Base-by-base conservation (phyloP, 2,888 invertebrate genomes). In the Agriopis leucophaearia region DNA sequence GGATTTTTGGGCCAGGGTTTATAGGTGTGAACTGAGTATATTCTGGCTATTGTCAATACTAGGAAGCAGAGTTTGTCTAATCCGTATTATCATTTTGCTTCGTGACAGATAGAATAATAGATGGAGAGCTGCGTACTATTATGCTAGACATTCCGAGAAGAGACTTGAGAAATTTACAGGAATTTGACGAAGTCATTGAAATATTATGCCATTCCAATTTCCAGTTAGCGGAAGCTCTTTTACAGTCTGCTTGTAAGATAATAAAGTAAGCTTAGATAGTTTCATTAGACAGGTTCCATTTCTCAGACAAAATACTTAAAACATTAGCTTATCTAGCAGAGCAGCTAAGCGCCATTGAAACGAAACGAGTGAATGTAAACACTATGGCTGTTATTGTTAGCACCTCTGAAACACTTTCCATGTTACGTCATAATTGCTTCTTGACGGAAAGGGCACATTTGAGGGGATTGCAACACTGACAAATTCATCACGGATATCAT, bases 1-100 rank as follows among this genome's bases (percentile, higher is more conserved):
- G 9, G 16, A 36, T 36, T 51, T 56, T 10, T 27, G 55, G 44
- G 18, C 48, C 58, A 10, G 45, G 16, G 36, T 40, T 59, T 10
- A 42, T 57, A 52, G 52, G 62, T 67, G 66, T 62, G 56, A 67
- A 67, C 62, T 85, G 84, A 81, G 80, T 83, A 85, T 83, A 80
- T 81, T 78, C 77, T 61, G 75, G 76, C 78, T 81, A 81, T 81
- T 82, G 83, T 80, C 82, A 77, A 79, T 86, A 82, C 82, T 74
- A 79, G 78, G 82, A 84, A 85, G 73, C 70, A 73, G 62, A 71
- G 73, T 75, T 79, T 78, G 75, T 73, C 79, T 80, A 79, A 83
- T 83, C 78, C 77, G 75, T 72, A 65, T 69, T 67, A 63, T 48
- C 13, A 50, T 52, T 16, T 64, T 66, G 64, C 70, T 64, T 71